Evolutionary conservation across 2,113 vertebrate species (phyloP).

Genomic region (Calidris pugnax): DNA sequence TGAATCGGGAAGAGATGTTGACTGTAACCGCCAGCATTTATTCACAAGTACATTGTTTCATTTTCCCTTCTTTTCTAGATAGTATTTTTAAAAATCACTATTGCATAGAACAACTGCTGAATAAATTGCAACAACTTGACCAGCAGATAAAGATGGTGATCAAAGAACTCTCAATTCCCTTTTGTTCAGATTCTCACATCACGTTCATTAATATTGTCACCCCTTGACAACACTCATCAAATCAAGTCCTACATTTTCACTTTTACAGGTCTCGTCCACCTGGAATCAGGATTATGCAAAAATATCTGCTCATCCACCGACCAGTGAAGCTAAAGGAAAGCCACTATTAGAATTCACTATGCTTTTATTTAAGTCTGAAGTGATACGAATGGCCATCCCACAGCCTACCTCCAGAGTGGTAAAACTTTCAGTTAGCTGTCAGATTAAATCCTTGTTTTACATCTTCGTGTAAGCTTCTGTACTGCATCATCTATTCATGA

Average conservation of each 20-base stretch:
- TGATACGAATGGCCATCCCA: background rate
- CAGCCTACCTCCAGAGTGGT: background rate
- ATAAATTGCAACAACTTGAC: background rate
- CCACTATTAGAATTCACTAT: background rate
- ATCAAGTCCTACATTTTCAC: background rate
- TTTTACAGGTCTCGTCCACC: background rate
- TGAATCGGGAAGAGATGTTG: background rate
- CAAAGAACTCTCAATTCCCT: background rate
- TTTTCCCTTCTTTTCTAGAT: background rate
- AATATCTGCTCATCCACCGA: rapidly evolving
- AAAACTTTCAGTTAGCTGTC: background rate
- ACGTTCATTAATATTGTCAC: background rate
- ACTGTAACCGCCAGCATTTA: background rate
- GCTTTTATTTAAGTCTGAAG: background rate
- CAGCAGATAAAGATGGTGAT: background rate
- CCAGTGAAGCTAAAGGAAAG: background rate
- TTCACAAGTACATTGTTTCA: background rate
- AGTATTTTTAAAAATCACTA: background rate
- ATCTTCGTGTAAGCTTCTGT: background rate
- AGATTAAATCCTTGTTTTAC: background rate
- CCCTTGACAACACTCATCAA: background rate
- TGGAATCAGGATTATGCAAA: too few species aligned
- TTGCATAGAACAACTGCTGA: background rate
- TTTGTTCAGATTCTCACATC: background rate
- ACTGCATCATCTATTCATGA: background rate